Evolutionary conservation across 2,797 vertebrate species (phyloP), one percentile per base, ranked within the genome.

Genomic region (Limnodromus scolopaceus): DNA sequence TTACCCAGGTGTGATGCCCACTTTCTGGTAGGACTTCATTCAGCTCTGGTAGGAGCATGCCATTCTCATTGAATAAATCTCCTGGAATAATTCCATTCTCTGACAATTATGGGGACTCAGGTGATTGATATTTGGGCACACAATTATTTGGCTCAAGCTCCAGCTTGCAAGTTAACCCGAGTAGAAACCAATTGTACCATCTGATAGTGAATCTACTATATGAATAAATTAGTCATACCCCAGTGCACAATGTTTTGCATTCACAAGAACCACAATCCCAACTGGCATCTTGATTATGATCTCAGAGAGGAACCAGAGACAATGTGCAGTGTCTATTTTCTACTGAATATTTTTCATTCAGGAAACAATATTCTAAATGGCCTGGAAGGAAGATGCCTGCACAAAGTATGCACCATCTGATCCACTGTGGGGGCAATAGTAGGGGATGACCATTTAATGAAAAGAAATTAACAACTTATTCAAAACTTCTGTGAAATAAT

Each of bases 361-460:
- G 39, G 32, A 84, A 78, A 46, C 7, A 5, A 10, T 77, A 74
- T 45, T 60, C 41, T 86, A n/a, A 46, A 53, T 49, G 24, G 3
- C 9, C 36, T 87, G 16, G 32, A 89, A 89, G 25, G 18, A 82
- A 85, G 48, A 51, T 24, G 6, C 8, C 20, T 80, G 13, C 32
- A 66, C 16, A 60, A 68, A 58, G 7, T 58, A 41, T 45, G 15
- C 5, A n/a, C 10, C 4, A 3, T 57, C 12, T 45, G 46, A 32
- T n/a, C 32, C 1, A 7, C 18, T 3, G 1, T 38, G 14, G 28
- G 5, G 3, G 13, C 4, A 76, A 27, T 15, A 69, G 28, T 15
- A 36, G 4, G 8, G 34, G 84, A 68, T 63, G n/a, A 27, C 2
- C 14, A 15, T 34, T 65, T 45, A 46, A 43, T 66, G 53, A 49